Conservation (phyloP, 2,113 vertebrate species). For the Triplophysa dalaica region DNA sequence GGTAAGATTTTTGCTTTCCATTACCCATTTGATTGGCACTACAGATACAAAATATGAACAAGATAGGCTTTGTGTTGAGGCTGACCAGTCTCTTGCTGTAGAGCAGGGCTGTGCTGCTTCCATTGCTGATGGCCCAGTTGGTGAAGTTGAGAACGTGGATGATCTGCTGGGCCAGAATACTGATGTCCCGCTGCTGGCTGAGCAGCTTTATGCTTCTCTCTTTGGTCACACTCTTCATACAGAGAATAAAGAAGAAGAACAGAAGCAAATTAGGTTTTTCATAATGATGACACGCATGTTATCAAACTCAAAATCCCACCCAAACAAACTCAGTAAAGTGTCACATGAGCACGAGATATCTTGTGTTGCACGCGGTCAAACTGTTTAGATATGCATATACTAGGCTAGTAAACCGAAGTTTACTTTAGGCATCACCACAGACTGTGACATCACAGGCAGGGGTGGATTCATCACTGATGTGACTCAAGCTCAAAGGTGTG, state of each 20-base stretch:
- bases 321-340: too few relatives aligned
- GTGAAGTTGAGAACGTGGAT: slow-evolving; percentile 96
- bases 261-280: not conserved
- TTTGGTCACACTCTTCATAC: slow-evolving; percentile 88
- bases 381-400: too few relatives aligned
- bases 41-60: too few relatives aligned
- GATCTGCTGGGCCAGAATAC: slow-evolving; percentile 89
- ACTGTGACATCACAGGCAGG: not conserved
- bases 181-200: slow-evolving; percentile 91
- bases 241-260: not conserved
- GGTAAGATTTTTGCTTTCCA: too few relatives aligned
- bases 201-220: slow-evolving; percentile 91
- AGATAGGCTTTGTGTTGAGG: not conserved
- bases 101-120: slow-evolving; percentile 93
- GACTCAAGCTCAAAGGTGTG: not conserved
- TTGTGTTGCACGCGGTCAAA: too few relatives aligned
- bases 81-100: slow-evolving; percentile 97
- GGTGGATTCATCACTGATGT: not conserved
- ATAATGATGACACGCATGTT: not conserved
- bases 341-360: too few relatives aligned
- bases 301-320: not conserved
- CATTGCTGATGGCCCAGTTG: slow-evolving; percentile 93
- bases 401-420: too few relatives aligned
- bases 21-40: too few relatives aligned
- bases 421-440: too few relatives aligned